Base-by-base conservation (phyloP, 2,888 invertebrate genomes). In the Glomeris marginata region DNA sequence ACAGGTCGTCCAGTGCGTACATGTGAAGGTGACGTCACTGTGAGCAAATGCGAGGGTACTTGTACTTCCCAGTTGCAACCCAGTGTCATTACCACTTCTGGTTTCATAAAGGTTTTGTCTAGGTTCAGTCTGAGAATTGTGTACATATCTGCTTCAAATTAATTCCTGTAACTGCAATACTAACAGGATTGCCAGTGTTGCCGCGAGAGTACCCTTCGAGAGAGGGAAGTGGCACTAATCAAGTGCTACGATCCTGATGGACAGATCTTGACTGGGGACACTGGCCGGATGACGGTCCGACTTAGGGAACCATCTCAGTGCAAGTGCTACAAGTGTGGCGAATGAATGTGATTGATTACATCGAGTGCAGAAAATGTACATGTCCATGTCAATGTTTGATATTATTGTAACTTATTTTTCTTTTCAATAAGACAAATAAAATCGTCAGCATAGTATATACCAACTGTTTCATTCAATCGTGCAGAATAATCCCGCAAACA, bases 1-100 rank as follows among this genome's bases (percentile, higher is more conserved):
- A 70, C 81, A 60, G 88, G 88, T n/a, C 73, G 83, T 57, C 71
- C 90, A 59, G 74, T 80, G 59, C 73, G 90, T 62, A 86, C 86
- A 13, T 92, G 92, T 64, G 87, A 83, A 63, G 88, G 86, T 1
- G 88, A 87, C 67, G 77, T 92, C 41, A 80, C 77, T 13, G 87
- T 92, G 0, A 90, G 85, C 63, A 92, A 91, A 72, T 92, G 92
- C 63, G 92, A 92, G 67, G 92, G 92, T 21, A 78, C 83, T 56
- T 92, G 92, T 65, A 81, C 77, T 57, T 92, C 91, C 56, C 87
- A 87, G 70, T 87, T 91, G 44, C 85, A 88, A 62, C 90, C 91
- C 1, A 88, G 87, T 45, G 86, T 90, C 35, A 79, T 83, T 52
- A 82, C 87, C 15, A 77, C 84, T 3, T 86, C 86, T 40, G 90